Evolutionary conservation across 2,797 vertebrate species (phyloP).

Genomic region (Vespertilio murinus): DNA sequence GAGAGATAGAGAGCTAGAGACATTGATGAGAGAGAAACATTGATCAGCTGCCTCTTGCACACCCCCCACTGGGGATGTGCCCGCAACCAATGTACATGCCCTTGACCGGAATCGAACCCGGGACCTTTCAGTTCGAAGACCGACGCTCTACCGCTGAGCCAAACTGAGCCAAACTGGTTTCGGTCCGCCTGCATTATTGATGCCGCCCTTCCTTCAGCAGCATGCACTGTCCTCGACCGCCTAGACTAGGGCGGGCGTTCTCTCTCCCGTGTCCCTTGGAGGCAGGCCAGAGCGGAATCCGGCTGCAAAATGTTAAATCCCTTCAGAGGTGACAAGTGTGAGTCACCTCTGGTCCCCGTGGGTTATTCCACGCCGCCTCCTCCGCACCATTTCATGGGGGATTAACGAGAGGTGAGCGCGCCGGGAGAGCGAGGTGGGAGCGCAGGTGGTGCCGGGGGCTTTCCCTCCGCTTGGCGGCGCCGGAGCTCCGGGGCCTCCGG

Average conservation of each 20-base stretch:
- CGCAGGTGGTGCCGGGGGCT: slow-evolving; percentile 13
- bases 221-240: neutral
- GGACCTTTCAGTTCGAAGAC: no score
- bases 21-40: no score
- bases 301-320: slow-evolving; percentile 70
- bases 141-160: no score
- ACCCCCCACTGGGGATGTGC: no score
- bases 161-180: no score
- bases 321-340: slow-evolving; percentile 71
- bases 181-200: slow-evolving; percentile 72
- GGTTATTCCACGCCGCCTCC: slow-evolving; percentile 22
- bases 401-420: neutral
- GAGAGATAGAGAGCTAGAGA: no score
- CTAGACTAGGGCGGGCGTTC: slow-evolving; percentile 61
- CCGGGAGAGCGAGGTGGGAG: slow-evolving; percentile 56
- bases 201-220: neutral
- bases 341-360: slow-evolving; percentile 63
- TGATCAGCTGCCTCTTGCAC: no score
- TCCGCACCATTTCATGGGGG: slow-evolving; percentile 32
- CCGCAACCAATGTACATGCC: no score
- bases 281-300: slow-evolving; percentile 48
- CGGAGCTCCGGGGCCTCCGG: neutral
- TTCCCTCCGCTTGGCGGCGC: slow-evolving; percentile 63
- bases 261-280: slow-evolving; percentile 26
- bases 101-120: no score